A percentile compares a stretch with the other conserved stretches of the same genome.
Evolutionary conservation across 2,797 vertebrate genomes (phyloP).

Genomic region (Anabas testudineus): DNA sequence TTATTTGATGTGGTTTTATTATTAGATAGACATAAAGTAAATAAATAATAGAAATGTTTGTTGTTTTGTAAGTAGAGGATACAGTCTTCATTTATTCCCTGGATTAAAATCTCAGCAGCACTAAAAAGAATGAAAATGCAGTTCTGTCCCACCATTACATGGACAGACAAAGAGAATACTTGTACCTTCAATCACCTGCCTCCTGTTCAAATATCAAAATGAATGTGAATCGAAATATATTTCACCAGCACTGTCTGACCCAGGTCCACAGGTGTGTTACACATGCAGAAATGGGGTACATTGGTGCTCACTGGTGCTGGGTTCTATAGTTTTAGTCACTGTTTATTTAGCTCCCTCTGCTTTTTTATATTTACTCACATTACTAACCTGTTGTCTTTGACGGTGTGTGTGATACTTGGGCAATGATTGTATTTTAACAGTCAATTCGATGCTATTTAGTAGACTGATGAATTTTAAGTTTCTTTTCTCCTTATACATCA

Average conservation of each 20-base stretch:
- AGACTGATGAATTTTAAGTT: background rate
- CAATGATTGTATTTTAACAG: background rate
- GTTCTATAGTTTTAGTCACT: slow-evolving; percentile 25
- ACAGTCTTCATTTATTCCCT: background rate
- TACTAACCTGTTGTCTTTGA: slow-evolving; percentile 23
- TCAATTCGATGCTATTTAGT: background rate
- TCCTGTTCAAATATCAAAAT: no score
- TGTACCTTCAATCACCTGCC: background rate
- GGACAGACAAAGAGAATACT: background rate
- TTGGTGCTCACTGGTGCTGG: slow-evolving; percentile 62
- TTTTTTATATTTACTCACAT: slow-evolving; percentile 18
- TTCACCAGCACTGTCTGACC: slow-evolving; percentile 52
- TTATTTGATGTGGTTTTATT: background rate
- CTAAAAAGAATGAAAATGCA: background rate
- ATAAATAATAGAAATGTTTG: no score
- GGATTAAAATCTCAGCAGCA: background rate
- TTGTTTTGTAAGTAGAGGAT: background rate
- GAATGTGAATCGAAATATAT: background rate
- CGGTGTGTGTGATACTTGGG: slow-evolving; percentile 21
- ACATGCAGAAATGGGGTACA: slow-evolving; percentile 34
- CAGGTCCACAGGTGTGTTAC: slow-evolving; percentile 38
- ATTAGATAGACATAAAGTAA: no score
- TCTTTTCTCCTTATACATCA: background rate
- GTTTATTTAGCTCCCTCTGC: slow-evolving; percentile 12
- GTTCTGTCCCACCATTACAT: background rate